Base-by-base conservation (phyloP, 2,113 vertebrate species). In the Elachura formosa region DNA sequence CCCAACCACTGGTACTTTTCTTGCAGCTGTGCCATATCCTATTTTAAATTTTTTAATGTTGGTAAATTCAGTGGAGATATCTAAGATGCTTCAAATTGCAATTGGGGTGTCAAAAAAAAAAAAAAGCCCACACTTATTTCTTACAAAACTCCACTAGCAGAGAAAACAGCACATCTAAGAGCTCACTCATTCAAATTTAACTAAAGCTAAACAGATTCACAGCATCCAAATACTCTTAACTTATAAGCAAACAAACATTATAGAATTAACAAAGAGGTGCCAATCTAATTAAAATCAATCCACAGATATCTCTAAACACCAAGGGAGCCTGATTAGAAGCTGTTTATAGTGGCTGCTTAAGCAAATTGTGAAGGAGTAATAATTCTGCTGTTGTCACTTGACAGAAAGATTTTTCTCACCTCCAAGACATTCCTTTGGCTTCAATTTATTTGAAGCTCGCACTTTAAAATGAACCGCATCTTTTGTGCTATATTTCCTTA, bases 211-310 rank as follows among this genome's bases (percentile, higher is more conserved):
- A 91, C 56, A 93, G 69, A 81, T 29, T 63, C 48, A 29, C 45
- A 64, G 63, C 56, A 90, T 55, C 83, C 48, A 92, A 82, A 94
- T 87, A 86, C 67, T 79, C 75, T 74, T 68, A 67, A 75, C 49
- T 77, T 94, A 64, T 5, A 91, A 87, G 72, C 66, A 95, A 95
- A 90, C 77, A 89, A 71, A 80, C 56, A 84, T 75, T 84, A 93
- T 45, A 84, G 52, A 61, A 97, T 85, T 95, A 69, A 95, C 71
- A 93, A 90, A 69, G 72, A 95, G 68, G 89, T 90, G 61, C 40
- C 84, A 96, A 82, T 79, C 92, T 92, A 94, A 81, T 91, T 87
- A 96, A 96, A 96, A 95, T 90, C 62, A 94, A 67, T 93, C 83
- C 61, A 79, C 56, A 59, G 45, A 59, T 69, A 75, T 31, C 64